A percentile compares a stretch with the other conserved stretches of the same genome.
Conservation (phyloP, 2,888 invertebrate species). For the Amphimallon solstitiale region DNA sequence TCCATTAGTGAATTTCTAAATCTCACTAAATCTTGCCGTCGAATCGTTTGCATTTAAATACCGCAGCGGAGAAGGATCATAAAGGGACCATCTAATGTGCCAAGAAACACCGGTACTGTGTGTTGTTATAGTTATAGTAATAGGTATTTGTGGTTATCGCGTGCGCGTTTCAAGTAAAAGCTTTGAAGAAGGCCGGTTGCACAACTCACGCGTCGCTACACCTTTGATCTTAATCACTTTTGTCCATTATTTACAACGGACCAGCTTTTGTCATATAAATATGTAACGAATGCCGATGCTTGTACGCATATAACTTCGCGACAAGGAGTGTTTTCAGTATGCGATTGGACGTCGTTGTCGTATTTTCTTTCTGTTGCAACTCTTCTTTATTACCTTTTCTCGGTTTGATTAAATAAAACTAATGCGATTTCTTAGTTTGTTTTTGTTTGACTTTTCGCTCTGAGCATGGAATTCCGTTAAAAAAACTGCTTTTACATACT, state of each 20-base stretch:
- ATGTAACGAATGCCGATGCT: neutral
- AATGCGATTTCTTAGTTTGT: slow-evolving; percentile 15
- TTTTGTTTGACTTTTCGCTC: too few species aligned
- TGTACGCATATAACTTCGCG: neutral
- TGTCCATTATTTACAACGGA: slow-evolving; percentile 37
- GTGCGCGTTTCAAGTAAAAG: slow-evolving; percentile 20
- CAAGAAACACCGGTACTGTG: slow-evolving; percentile 10
- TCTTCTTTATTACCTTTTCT: neutral
- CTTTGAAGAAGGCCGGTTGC: slow-evolving; percentile 19
- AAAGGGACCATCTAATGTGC: slow-evolving; percentile 18
- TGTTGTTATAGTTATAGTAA: too few species aligned
- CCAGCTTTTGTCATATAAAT: slow-evolving; percentile 29
- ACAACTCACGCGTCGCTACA: neutral
- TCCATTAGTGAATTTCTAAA: neutral
- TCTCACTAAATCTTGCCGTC: neutral
- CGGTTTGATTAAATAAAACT: slow-evolving; percentile 14
- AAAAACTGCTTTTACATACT: too few species aligned
- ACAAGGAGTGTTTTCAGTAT: neutral
- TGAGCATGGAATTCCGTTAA: too few species aligned
- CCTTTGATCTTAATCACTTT: slow-evolving; percentile 36
- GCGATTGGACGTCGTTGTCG: too few species aligned
- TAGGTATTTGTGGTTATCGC: slow-evolving; percentile 6
- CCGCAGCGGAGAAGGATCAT: slow-evolving; percentile 12
- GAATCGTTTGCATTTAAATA: slow-evolving; percentile 10
- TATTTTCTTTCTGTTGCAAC: too few species aligned